These are phyloP conservation scores for Dipodomys spectabilis DNA, from an alignment of 2,113 vertebrate species.

Conservation along the genomic window DNA sequence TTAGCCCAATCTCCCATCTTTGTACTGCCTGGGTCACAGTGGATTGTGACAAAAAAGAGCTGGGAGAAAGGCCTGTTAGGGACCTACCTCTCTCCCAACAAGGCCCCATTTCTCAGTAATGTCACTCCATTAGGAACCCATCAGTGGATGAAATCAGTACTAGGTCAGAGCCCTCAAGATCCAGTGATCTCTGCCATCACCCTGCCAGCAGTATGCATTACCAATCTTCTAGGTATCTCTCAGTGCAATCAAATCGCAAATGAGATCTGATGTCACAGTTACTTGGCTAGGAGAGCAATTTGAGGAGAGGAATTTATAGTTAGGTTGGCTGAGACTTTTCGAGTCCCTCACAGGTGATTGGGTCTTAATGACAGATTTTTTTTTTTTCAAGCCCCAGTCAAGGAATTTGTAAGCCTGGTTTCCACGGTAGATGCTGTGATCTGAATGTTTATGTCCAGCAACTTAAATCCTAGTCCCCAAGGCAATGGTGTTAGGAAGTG, in stretches of 20 bases:
- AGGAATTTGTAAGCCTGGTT: conserved; percentile 12
- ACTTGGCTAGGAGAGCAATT: too few species aligned
- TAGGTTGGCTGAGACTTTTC: neutral
- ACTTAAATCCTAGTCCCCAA: neutral
- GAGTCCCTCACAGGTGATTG: neutral
- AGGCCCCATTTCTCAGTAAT: neutral
- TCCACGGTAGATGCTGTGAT: neutral
- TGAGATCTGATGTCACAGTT: neutral
- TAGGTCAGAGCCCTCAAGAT: neutral
- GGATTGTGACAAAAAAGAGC: neutral
- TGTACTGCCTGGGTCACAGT: too few species aligned
- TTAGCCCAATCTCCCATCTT: too few species aligned
- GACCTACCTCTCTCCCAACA: neutral
- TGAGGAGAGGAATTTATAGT: neutral
- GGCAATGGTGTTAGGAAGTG: neutral
- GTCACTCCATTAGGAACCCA: neutral
- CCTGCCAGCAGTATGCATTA: neutral
- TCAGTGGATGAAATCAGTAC: neutral
- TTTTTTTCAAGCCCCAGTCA: too few species aligned
- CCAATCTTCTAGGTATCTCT: neutral
- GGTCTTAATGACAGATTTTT: neutral
- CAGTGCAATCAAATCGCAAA: neutral
- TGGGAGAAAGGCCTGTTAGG: neutral
- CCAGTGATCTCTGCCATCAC: neutral
- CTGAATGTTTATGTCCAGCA: neutral